Base-by-base conservation (phyloP, 2,888 invertebrate genomes). In the Cerceris ruficornis region DNA sequence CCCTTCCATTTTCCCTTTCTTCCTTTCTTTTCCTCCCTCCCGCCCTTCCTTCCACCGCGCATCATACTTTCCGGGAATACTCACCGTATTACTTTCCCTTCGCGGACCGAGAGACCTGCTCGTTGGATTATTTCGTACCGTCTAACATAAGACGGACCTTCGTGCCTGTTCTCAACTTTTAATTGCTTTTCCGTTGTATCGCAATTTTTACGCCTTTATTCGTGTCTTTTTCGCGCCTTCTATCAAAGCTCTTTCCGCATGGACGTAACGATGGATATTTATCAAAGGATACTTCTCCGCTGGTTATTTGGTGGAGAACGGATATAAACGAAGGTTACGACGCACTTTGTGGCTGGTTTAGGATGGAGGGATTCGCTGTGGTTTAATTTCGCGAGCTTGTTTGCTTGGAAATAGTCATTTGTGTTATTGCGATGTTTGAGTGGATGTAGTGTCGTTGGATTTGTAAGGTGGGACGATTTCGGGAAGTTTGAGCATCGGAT, bases 31-130 rank as follows among this genome's bases (percentile, higher is more conserved):
- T 60, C 64, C 52, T 39, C n/a, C 59, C 58, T 50, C 28, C 39
- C 5, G 43, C 55, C 62, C 76, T 55, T 43, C 68, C 58, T 64
- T 41, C 28, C 42, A 49, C 41, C 59, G 14, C 54, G 28, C n/a
- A 43, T 66, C 67, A 13, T 57, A 57, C 62, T 73, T 66, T 70
- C 65, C 42, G 49, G 43, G 58, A 61, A 68, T 69, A 69, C 72
- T 73, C 69, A 54, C 43, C 28, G 57, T 70, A 75, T 80, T 82
- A 84, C 82, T 86, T 86, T 86, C 75, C 60, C 52, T 77, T 55
- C 28, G 41, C 64, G 61, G 60, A 61, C 54, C 60, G 60, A 46
- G 57, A 57, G 58, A 58, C 55, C 39, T 52, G 58, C 69, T 67
- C 64, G 55, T 68, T 15, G 39, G 54, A 72, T 73, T 75, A 84